phyloP scores from a whole-genome alignment of 2,888 invertebrate genomes.

The Papilio gigon region DNA sequence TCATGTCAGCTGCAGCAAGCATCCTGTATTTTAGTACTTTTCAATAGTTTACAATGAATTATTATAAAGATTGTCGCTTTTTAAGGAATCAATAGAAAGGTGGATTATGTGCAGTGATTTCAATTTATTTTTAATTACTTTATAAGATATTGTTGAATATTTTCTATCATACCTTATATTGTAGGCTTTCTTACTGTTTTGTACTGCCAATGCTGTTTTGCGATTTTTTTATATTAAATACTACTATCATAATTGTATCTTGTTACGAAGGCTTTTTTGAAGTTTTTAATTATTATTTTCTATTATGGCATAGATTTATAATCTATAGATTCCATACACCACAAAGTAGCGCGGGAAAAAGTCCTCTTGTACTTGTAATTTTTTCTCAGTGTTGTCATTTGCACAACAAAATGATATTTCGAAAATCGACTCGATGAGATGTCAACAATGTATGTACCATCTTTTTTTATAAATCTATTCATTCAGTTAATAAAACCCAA shows the following conservation, averaged over 20 bases:
- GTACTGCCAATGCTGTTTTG: conserved; percentile 42
- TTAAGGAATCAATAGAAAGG: not conserved
- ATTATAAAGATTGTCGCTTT: too few species aligned
- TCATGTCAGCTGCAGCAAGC: too few species aligned
- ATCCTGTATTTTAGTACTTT: not conserved
- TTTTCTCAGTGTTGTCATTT: too few species aligned
- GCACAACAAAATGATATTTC: too few species aligned
- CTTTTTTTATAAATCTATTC: too few species aligned
- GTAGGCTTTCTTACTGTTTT: conserved; percentile 46
- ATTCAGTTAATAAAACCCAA: too few species aligned
- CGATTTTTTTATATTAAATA: conserved; percentile 23
- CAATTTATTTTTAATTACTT: conserved; percentile 50
- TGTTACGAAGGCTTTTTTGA: not conserved
- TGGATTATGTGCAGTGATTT: conserved; percentile 19
- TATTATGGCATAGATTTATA: too few species aligned
- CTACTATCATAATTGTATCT: not conserved
- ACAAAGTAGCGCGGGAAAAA: too few species aligned
- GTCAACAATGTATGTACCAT: too few species aligned
- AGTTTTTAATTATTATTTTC: not conserved
- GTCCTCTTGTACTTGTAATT: too few species aligned
- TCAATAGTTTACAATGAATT: not conserved
- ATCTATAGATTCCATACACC: too few species aligned
- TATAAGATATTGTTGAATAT: conserved; percentile 59
- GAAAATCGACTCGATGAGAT: too few species aligned
- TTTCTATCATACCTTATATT: conserved; percentile 59